Percentiles rank a stretch among this genome's conserved stretches.
Evolutionary conservation across 2,888 invertebrate species (phyloP).

Genomic region (Sarcophaga variegata): DNA sequence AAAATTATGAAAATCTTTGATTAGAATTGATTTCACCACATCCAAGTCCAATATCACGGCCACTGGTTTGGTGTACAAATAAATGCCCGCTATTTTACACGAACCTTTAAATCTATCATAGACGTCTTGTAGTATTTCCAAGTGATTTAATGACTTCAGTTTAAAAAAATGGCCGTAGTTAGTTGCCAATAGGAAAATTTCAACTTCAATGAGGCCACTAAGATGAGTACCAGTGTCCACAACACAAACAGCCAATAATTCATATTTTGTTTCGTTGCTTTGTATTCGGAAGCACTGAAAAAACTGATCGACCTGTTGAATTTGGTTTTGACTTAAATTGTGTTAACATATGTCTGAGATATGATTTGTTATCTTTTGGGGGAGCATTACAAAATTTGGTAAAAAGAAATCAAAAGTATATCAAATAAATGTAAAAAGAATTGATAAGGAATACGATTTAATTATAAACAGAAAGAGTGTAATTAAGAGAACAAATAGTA

Average conservation of each 20-base stretch:
- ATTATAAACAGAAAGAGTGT: too few relatives aligned
- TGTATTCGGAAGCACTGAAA: too few relatives aligned
- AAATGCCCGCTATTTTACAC: conserved; percentile 74
- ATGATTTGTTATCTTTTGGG: too few relatives aligned
- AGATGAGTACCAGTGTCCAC: conserved; percentile 62
- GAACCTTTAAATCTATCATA: conserved; percentile 74
- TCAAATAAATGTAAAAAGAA: too few relatives aligned
- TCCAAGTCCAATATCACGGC: conserved; percentile 76
- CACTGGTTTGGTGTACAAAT: conserved; percentile 74
- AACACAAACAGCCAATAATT: conserved; percentile 68
- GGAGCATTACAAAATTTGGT: too few relatives aligned
- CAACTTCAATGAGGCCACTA: conserved; percentile 71
- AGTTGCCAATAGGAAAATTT: conserved; percentile 75
- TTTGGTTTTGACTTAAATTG: too few relatives aligned
- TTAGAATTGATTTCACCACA: conserved; percentile 77
- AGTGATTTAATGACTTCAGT: conserved; percentile 68
- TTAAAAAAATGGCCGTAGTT: conserved; percentile 72
- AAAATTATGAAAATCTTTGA: conserved; percentile 81
- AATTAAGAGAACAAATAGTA: too few relatives aligned
- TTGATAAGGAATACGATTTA: too few relatives aligned
- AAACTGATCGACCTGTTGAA: too few relatives aligned
- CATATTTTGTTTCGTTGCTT: conserved; percentile 64
- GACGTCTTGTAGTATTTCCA: conserved; percentile 72
- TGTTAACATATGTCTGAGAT: too few relatives aligned
- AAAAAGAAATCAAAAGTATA: too few relatives aligned